Evolutionary conservation across 2,797 vertebrate species (phyloP), one percentile per base, ranked within the genome.

Genomic region (Crenichthys baileyi): DNA sequence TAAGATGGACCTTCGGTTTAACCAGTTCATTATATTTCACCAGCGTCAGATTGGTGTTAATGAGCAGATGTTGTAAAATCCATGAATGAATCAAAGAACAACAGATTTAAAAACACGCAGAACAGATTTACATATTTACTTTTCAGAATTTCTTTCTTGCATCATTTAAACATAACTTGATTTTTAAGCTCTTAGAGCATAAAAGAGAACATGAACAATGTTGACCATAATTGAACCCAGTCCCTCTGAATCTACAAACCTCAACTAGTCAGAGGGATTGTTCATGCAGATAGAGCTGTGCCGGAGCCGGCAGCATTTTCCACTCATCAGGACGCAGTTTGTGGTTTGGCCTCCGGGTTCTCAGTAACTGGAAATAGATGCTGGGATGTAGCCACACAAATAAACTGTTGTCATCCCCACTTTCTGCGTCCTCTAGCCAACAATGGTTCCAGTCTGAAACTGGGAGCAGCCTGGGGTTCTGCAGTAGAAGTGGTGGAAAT

Each of bases 331-430:
- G 77, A 39, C 51, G 24, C 65, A 78, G 60, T 78, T 76, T 65
- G 74, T 58, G 77, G 77, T 82, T 82, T 82, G 79, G 68, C 72
- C 16, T 0, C 6, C 39, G 16, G 75, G 53, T 44, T 73, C 20
- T 6, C 13, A 29, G 3, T 75, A 72, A 87, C 77, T 77, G 72
- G 72, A 82, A 82, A 63, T 73, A 36, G 50, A 78, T 74, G 73
- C 74, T 75, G 75, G 60, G 36, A 73, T 44, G 61, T 70, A 61
- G 75, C 68, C 26, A 41, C 9, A 24, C 46, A 73, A 0, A 76
- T 67, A 75, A 72, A 73, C 46, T 24, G 51, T 73, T 44, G 56
- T 75, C 46, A 39, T 75, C 58, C 58, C 60, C 56, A 31, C 44
- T 55, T 36, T 70, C 20, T 44, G 7, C 1, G 15, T 58, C 44